Conservation (phyloP, 2,888 invertebrate species). For the Salticus scenicus region DNA sequence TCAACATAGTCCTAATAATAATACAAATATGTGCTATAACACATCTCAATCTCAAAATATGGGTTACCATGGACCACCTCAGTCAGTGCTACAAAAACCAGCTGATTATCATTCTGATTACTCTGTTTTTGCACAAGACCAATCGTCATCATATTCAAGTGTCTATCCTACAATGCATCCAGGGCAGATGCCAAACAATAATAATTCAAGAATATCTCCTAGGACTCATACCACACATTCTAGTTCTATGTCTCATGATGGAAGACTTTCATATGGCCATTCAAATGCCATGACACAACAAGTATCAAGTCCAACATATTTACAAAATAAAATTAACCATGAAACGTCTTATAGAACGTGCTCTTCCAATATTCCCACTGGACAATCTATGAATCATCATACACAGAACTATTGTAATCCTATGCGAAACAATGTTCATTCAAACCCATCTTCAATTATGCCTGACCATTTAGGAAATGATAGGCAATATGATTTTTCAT, state of each 20-base stretch:
- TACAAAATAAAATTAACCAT: conserved; percentile 44
- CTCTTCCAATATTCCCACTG: conserved; percentile 44
- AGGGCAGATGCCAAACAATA: conserved; percentile 27
- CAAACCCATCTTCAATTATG: conserved; percentile 20
- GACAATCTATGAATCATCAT: conserved; percentile 37
- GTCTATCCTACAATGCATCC: conserved; percentile 43
- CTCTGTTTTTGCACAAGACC: conserved; percentile 37
- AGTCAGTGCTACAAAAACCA: conserved; percentile 32
- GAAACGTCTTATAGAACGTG: conserved; percentile 34
- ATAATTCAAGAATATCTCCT: conserved; percentile 28
- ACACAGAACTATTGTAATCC: conserved; percentile 25
- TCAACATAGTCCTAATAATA: conserved; percentile 42
- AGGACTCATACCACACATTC: conserved; percentile 22
- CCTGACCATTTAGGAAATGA: conserved; percentile 24
- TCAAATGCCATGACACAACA: conserved; percentile 19
- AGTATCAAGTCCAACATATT: conserved; percentile 45
- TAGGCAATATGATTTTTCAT: conserved; percentile 20
- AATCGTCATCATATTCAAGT: conserved; percentile 38
- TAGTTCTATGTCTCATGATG: conserved; percentile 26
- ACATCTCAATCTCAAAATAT: conserved; percentile 37
- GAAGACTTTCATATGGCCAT: conserved; percentile 39
- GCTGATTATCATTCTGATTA: conserved; percentile 50
- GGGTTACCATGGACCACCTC: conserved; percentile 50
- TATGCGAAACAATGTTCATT: neutral
- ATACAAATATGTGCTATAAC: conserved; percentile 40